Conservation (phyloP, 2,888 invertebrate genomes). For the Drosophila falleni region DNA sequence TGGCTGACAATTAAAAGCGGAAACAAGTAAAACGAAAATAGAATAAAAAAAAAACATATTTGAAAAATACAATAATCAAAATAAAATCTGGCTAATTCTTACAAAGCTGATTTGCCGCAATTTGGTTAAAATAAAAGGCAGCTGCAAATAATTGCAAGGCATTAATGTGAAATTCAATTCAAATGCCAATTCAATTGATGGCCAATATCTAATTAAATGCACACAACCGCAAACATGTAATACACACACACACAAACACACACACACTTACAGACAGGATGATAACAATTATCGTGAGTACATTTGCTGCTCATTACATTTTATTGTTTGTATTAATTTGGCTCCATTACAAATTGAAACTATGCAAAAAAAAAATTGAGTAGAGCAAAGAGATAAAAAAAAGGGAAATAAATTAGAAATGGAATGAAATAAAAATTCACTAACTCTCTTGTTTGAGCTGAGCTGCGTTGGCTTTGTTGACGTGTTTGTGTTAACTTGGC, state of each 20-base stretch:
- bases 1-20: conserved; percentile 2
- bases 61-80: conserved; percentile 31
- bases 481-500: conserved; percentile 62
- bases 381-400: neutral
- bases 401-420: neutral
- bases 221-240: conserved; percentile 51
- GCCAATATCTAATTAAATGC: conserved; percentile 74
- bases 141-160: conserved; percentile 64
- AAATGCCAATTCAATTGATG: conserved; percentile 65
- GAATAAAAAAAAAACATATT: conserved; percentile 20
- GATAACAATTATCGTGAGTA: conserved; percentile 56
- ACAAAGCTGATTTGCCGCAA: conserved; percentile 70
- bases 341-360: conserved; percentile 51
- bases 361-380: neutral
- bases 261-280: neutral
- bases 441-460: conserved; percentile 8
- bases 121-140: conserved; percentile 55
- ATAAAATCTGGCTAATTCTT: conserved; percentile 64
- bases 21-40: conserved; percentile 10
- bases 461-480: conserved; percentile 47
- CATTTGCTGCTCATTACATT: conserved; percentile 37
- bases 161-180: conserved; percentile 55
- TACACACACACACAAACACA: conserved; percentile 1
- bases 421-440: too few relatives aligned
- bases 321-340: conserved; percentile 52